Percentiles rank a stretch among this genome's conserved stretches.
These are phyloP conservation scores for Eira barbara DNA, from an alignment of 2,113 vertebrate genomes.

Conservation along the genomic window DNA sequence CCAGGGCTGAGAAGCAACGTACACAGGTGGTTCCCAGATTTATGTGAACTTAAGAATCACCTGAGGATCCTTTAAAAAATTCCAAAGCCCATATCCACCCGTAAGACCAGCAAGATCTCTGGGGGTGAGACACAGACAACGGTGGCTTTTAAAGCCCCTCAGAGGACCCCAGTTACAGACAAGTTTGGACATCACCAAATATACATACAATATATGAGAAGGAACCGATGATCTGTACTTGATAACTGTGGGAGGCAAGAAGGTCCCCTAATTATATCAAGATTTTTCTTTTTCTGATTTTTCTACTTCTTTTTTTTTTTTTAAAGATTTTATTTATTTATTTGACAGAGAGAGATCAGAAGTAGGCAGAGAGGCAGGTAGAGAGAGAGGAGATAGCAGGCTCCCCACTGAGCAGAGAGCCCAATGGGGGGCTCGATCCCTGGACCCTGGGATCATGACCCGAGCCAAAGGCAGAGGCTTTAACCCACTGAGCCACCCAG, in stretches of 20 bases:
- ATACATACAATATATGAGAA: neutral
- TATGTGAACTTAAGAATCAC: neutral
- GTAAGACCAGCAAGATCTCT: neutral
- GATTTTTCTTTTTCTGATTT: constrained; percentile 13
- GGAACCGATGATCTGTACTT: neutral
- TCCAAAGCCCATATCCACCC: neutral
- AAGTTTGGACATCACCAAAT: neutral
- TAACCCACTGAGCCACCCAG: too few species aligned
- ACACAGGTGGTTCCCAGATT: neutral
- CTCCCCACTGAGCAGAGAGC: too few species aligned
- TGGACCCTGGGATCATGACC: too few species aligned
- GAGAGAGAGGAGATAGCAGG: too few species aligned
- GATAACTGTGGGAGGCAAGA: neutral
- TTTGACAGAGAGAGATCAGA: too few species aligned
- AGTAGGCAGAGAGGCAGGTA: too few species aligned
- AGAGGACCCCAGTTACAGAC: neutral
- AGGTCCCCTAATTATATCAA: neutral
- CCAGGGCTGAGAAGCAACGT: neutral
- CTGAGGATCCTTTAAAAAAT: neutral
- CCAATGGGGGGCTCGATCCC: too few species aligned
- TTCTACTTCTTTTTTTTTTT: neutral
- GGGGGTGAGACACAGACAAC: too few species aligned
- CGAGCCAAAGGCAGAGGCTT: too few species aligned
- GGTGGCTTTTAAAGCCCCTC: neutral
- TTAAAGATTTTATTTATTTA: too few species aligned